Evolutionary conservation across 2,888 invertebrate genomes (phyloP).

Genomic region (Nymphalis c-album): DNA sequence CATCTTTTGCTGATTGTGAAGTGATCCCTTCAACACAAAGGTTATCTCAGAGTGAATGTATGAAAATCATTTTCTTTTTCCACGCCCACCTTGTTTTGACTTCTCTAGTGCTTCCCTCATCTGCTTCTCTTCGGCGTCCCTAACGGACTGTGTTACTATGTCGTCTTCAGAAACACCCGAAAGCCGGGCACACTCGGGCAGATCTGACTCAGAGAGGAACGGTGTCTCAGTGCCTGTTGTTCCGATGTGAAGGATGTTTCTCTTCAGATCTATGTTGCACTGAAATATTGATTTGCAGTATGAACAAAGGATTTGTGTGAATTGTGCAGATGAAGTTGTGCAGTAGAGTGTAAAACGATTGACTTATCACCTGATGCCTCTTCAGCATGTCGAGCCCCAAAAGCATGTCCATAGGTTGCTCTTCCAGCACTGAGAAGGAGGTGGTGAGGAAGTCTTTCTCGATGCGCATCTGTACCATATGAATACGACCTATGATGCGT

Average conservation of each 20-base stretch:
- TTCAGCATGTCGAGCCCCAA: constrained; percentile 98
- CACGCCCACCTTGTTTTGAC: constrained; percentile 82
- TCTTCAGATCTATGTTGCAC: constrained; percentile 95
- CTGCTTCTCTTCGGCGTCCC: constrained; percentile 85
- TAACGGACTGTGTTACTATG: constrained; percentile 66
- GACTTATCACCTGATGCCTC: constrained; percentile 89
- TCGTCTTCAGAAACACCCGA: constrained; percentile 86
- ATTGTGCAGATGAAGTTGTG: not conserved
- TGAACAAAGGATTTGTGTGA: not conserved
- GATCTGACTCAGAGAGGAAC: constrained; percentile 88
- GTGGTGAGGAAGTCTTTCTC: constrained; percentile 96
- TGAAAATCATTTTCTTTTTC: constrained; percentile 58
- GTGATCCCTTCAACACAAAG: no score
- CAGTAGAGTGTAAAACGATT: not conserved
- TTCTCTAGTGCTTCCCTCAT: constrained; percentile 87
- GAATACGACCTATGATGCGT: constrained; percentile 96
- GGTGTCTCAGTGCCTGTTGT: constrained; percentile 95
- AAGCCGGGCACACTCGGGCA: constrained; percentile 89
- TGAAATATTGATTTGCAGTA: constrained; percentile 50
- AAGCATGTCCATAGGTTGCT: constrained; percentile 99
- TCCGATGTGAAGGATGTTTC: constrained; percentile 93
- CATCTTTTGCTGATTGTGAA: not conserved
- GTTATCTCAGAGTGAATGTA: not conserved
- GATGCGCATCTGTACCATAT: constrained; percentile 98
- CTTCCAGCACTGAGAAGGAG: constrained; percentile 97